Evolutionary conservation across 2,888 invertebrate species (phyloP), one percentile per base, ranked within the genome.

Genomic region (Malacosoma neustria): DNA sequence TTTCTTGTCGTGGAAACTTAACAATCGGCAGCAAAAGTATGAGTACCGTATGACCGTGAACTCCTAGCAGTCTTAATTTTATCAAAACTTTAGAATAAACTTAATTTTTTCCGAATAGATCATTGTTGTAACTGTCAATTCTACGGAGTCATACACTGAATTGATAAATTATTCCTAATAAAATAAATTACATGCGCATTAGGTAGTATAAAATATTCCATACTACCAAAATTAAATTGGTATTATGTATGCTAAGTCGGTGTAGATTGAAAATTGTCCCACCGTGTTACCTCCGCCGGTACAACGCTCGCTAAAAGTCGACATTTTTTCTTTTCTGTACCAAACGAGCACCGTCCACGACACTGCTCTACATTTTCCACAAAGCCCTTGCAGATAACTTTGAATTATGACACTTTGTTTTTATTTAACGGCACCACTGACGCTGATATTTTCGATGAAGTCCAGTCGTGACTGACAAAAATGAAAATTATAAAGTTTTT

Each of bases 321-420:
- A 59, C 49, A 54, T 45, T 50, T 53, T 56, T 45, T 13, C 46
- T 54, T 54, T 51, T 42, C 31, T 44, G 37, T 43, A 40, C 41
- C 49, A 45, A 51, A 49, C 45, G 40, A 46, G 43, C 33, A 22
- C 34, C 32, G 38, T 41, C 43, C 41, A 35, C 42, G 29, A 48
- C 42, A 50, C 39, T 41, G 49, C 45, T 42, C 40, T 51, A 51
- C 41, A 42, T 45, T 49, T 48, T 52, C n/a, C 51, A 51, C 54
- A 43, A 46, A 50, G 43, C 43, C 41, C 46, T 22, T 37, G 39
- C 43, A 59, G 59, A 54, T 59, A 59, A 57, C 50, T 58, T 57
- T 61, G 67, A 68, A 60, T 65, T 57, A 65, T 56, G 61, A 62
- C 56, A 57, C 54, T 66, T 70, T 64, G 53, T 63, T 61, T 54